Base-by-base conservation (phyloP, 2,888 invertebrate genomes). In the Drosophila monieri region DNA sequence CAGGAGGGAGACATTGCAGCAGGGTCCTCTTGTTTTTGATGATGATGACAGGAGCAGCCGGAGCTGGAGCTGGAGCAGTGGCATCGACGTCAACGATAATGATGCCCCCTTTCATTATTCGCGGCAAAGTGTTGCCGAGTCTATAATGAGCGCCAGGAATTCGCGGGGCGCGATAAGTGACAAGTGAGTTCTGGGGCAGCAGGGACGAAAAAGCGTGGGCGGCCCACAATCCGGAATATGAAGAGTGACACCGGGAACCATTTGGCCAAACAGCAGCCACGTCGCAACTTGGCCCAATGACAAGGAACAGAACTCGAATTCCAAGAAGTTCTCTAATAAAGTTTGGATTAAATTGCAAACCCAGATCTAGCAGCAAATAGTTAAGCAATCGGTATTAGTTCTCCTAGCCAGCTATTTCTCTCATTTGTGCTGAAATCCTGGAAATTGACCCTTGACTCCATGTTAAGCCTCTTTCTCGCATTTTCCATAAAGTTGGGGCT, bases 71-170 rank as follows among this genome's bases (percentile, higher is more conserved):
- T 12, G 21, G n/a, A 23, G 15, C 14, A 18, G 18, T 3, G 14
- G 9, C 9, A 15, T 35, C 43, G 18, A 1, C 15, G 12, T 10
- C 25, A 21, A 23, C 56, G 55, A 41, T 64, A 48, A 54, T 66
- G 54, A 54, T 55, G 65, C 21, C 44, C 39, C 64, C 67, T 64
- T 74, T 83, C 73, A 73, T 83, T 79, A 78, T 69, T 57, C 57
- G 64, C 62, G 54, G 62, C 54, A 74, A 74, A 77, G 77, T 76
- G 81, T 72, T 75, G 85, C 83, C 73, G 83, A 77, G 72, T 80
- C 44, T 81, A 78, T 86, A 88, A 88, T 80, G 85, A 87, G 78
- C 69, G 73, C 67, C 67, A 73, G 78, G 76, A 79, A 77, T 76
- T 67, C 76, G 79, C 70, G 73, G 69, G 66, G 61, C 73, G 65